A percentile compares a stretch with the other conserved stretches of the same genome.
Conservation (phyloP, 2,888 invertebrate genomes). For the Asteroscopus sphinx region DNA sequence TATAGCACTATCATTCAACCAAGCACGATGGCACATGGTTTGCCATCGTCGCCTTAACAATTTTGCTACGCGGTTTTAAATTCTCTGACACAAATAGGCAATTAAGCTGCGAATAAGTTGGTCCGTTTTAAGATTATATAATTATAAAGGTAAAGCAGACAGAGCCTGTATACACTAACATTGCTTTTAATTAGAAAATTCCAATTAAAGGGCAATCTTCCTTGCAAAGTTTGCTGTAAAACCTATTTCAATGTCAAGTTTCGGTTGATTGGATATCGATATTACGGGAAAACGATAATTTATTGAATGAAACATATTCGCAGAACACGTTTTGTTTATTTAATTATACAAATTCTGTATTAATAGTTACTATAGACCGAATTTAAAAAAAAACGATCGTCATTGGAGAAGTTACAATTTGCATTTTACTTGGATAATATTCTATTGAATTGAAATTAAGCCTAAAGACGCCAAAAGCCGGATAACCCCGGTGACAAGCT, state of each 20-base stretch:
- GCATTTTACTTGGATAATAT: too few relatives aligned
- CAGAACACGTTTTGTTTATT: background rate
- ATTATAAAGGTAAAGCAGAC: constrained; percentile 11
- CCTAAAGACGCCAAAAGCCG: too few relatives aligned
- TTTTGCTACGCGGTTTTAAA: background rate
- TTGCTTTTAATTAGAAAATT: constrained; percentile 45
- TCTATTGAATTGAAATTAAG: too few relatives aligned
- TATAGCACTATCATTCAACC: too few relatives aligned
- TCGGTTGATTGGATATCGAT: constrained; percentile 32
- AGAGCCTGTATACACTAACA: background rate
- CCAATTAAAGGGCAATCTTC: constrained; percentile 37
- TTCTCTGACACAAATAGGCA: background rate
- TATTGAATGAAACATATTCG: constrained; percentile 1
- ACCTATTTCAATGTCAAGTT: constrained; percentile 28
- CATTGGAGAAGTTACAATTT: too few relatives aligned
- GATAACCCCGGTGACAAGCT: too few relatives aligned
- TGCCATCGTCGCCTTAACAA: too few relatives aligned
- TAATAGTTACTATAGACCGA: too few relatives aligned
- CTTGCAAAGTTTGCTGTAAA: constrained; percentile 30
- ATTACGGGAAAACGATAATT: constrained; percentile 20
- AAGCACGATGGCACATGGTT: too few relatives aligned
- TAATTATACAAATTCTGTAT: background rate
- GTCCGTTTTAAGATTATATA: constrained; percentile 13
- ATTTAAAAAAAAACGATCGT: too few relatives aligned
- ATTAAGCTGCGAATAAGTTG: background rate